Base-by-base conservation (phyloP, 2,113 vertebrate genomes). In the Nycticebus coucang region DNA sequence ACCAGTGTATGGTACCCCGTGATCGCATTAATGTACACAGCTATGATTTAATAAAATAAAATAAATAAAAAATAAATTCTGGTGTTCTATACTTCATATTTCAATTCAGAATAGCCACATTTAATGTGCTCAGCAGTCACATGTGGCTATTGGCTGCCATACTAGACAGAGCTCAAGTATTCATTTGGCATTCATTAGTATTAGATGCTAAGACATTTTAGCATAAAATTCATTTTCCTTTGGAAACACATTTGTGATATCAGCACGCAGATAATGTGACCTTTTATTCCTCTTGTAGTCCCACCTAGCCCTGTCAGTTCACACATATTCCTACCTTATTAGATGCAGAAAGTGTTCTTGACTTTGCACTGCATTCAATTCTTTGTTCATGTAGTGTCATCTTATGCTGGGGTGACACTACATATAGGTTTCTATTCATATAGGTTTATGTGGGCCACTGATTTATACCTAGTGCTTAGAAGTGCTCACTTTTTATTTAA, bases 141-240 rank as follows among this genome's bases (percentile, higher is more conserved):
- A 77, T 1, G 8, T 71, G 35, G 24, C 41, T 80, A 81, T 21
- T 90, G n/a, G 41, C 59, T 79, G 13, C 30, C n/a, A 41, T 53
- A 53, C 1, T 37, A 33, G 64, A 66, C 35, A 77, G 21, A 24
- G 80, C 13, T 72, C 33, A 33, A 45, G 5, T 53, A 83, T 30
- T 35, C 37, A 75, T 60, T 4, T 33, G 45, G 41, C 21, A 69
- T 57, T 89, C 50, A 79, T 60, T 75, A 71, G 53, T 80, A 87
- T 77, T 87, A 45, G n/a, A 94, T 78, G n/a, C 33, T 15, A 4
- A 66, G 60, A n/a, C 85, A 86, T 66, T n/a, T 21, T 88, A 75
- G 15, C 66, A 85, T 55, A 59, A 77, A 91, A 83, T 55, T 80
- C 71, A 66, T 91, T 96, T 96, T 60, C 41, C 66, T 74, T 35